These are phyloP conservation scores for Lucifuga dentata DNA, from an alignment of 2,113 vertebrate genomes.

Conservation along the genomic window DNA sequence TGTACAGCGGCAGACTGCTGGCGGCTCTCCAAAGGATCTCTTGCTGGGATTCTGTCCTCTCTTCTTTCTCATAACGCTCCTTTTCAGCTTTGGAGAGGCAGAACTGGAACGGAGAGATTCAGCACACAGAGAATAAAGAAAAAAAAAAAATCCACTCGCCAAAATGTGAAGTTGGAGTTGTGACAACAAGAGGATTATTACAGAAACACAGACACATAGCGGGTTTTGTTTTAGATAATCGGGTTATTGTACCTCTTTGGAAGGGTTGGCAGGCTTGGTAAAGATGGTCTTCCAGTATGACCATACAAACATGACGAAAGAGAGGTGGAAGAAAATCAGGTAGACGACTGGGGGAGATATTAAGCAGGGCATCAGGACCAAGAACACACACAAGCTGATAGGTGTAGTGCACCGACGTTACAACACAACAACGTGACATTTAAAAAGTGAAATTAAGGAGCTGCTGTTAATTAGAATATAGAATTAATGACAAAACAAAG, in stretches of 20 bases:
- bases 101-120: slow-evolving; percentile 83
- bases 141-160: not conserved
- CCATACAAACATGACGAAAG: slow-evolving; percentile 97
- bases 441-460: not conserved
- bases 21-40: slow-evolving; percentile 91
- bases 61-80: slow-evolving; percentile 89
- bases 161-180: not conserved
- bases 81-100: slow-evolving; percentile 90
- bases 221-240: not conserved
- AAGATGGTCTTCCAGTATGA: slow-evolving; percentile 99
- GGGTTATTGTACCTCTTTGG: slow-evolving; percentile 89
- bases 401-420: not conserved
- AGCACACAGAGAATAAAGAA: not conserved
- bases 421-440: not conserved
- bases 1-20: slow-evolving; percentile 90
- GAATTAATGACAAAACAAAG: slow-evolving; percentile 29
- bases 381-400: not conserved
- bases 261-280: slow-evolving; percentile 90
- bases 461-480: not conserved
- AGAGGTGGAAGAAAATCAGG: slow-evolving; percentile 96
- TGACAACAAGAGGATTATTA: not conserved
- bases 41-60: slow-evolving; percentile 89
- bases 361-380: slow-evolving; percentile 60
- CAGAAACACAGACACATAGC: not conserved
- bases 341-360: slow-evolving; percentile 88